These are phyloP conservation scores for Taenioides sp. DNA, from an alignment of 2,797 vertebrate species.

Conservation along the genomic window DNA sequence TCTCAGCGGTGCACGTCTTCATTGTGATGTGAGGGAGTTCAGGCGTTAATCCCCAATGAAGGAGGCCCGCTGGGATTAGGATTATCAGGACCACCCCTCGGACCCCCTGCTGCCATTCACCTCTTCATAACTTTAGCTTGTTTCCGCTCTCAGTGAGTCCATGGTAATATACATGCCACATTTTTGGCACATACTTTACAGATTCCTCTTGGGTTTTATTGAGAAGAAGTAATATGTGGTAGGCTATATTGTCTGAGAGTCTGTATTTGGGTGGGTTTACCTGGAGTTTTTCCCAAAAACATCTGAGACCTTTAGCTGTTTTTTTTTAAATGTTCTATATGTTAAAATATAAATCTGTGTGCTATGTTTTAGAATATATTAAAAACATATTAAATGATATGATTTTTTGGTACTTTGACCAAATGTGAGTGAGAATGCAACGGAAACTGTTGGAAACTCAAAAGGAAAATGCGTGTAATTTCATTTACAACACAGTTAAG, in stretches of 20 bases:
- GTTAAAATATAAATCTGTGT: no score
- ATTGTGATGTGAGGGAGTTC: conserved; percentile 36
- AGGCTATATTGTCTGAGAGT: not conserved
- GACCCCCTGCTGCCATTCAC: conserved; percentile 1
- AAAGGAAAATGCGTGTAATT: not conserved
- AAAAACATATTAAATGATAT: not conserved
- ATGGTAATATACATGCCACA: not conserved
- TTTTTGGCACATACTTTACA: not conserved
- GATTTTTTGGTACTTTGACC: not conserved
- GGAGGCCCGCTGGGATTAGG: conserved; percentile 73
- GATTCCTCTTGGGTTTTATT: not conserved
- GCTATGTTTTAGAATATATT: not conserved
- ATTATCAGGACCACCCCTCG: conserved; percentile 64
- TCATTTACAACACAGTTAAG: no score
- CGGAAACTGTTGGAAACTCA: not conserved
- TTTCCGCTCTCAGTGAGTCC: not conserved
- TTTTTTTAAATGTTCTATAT: no score
- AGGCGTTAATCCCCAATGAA: conserved; percentile 60
- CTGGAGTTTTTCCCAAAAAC: not conserved
- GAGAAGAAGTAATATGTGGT: not conserved
- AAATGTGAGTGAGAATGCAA: not conserved
- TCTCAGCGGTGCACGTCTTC: conserved; percentile 51
- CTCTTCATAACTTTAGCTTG: conserved; percentile 6
- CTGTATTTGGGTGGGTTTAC: not conserved
- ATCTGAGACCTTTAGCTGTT: not conserved